Percentiles rank a stretch among this genome's conserved stretches.
Evolutionary conservation across 2,888 invertebrate species (phyloP).

Genomic region (Loripinus fragilis): DNA sequence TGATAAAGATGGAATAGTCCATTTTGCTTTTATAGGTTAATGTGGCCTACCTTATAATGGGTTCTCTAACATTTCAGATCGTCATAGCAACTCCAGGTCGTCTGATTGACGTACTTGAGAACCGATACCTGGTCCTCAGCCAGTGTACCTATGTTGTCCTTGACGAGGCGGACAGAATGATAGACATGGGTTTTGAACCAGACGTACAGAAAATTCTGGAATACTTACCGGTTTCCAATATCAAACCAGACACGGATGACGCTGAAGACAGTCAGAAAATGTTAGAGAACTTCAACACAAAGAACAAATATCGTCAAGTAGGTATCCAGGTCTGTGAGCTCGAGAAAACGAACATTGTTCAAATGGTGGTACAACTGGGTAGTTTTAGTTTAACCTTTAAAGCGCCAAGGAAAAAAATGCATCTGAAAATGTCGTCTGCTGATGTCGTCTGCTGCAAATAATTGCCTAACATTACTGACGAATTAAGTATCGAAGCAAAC

Average conservation of each 20-base stretch:
- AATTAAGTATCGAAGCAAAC: too few relatives aligned
- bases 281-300: constrained; percentile 96
- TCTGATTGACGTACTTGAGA: constrained; percentile 99
- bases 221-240: constrained; percentile 98
- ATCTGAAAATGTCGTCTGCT: too few relatives aligned
- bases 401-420: too few relatives aligned
- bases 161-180: constrained; percentile 98
- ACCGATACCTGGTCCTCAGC: constrained; percentile 97
- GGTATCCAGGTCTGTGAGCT: constrained; percentile 35
- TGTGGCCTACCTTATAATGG: too few relatives aligned
- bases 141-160: constrained; percentile 98
- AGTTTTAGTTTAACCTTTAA: too few relatives aligned
- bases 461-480: too few relatives aligned
- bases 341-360: background rate
- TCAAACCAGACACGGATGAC: constrained; percentile 99
- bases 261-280: constrained; percentile 97
- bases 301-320: constrained; percentile 97
- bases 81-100: constrained; percentile 99
- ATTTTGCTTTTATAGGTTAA: too few relatives aligned
- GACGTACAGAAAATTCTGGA: constrained; percentile 98
- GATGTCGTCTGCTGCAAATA: too few relatives aligned
- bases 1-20: too few relatives aligned
- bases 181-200: constrained; percentile 99
- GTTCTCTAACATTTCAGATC: too few relatives aligned
- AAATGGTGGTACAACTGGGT: too few relatives aligned